Percentiles rank a stretch among this genome's conserved stretches.
Evolutionary conservation across 2,113 vertebrate species (phyloP).

Genomic region (Actenoides hombroni): DNA sequence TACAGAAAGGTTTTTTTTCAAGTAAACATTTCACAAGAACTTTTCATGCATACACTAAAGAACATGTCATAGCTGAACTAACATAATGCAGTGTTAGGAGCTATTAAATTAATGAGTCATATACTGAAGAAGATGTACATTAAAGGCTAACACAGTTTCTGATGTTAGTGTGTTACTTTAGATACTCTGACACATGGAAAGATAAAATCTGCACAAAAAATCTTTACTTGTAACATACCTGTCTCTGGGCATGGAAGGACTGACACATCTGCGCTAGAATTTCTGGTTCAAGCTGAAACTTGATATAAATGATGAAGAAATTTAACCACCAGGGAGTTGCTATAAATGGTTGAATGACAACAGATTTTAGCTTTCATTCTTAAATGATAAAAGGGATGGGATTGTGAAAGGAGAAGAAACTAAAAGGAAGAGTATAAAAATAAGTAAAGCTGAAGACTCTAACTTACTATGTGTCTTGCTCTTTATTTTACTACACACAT

Average conservation of each 20-base stretch:
- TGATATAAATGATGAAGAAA: not conserved
- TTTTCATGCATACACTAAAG: slow-evolving; percentile 17
- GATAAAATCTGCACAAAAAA: not conserved
- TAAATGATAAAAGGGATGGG: not conserved
- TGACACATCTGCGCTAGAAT: not conserved
- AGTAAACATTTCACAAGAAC: slow-evolving; percentile 40
- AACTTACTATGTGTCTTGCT: not conserved
- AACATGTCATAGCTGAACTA: slow-evolving; percentile 39
- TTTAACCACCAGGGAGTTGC: not conserved
- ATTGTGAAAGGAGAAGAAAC: not conserved
- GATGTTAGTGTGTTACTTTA: slow-evolving; percentile 5
- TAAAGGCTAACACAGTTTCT: slow-evolving; percentile 27
- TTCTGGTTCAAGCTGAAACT: not conserved
- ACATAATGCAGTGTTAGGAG: slow-evolving; percentile 55
- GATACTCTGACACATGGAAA: not conserved
- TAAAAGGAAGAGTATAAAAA: not conserved
- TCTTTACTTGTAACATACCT: not conserved
- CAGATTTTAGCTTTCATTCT: not conserved
- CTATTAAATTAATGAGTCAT: slow-evolving; percentile 67
- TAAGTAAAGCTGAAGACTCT: not conserved
- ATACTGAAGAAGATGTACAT: slow-evolving; percentile 53
- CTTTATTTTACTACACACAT: not conserved
- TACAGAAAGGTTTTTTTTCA: not conserved
- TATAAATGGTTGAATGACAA: not conserved
- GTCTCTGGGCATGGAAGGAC: not conserved